These are phyloP conservation scores for Pelvicachromis taeniatus DNA, from an alignment of 2,113 vertebrate genomes.

Conservation along the genomic window DNA sequence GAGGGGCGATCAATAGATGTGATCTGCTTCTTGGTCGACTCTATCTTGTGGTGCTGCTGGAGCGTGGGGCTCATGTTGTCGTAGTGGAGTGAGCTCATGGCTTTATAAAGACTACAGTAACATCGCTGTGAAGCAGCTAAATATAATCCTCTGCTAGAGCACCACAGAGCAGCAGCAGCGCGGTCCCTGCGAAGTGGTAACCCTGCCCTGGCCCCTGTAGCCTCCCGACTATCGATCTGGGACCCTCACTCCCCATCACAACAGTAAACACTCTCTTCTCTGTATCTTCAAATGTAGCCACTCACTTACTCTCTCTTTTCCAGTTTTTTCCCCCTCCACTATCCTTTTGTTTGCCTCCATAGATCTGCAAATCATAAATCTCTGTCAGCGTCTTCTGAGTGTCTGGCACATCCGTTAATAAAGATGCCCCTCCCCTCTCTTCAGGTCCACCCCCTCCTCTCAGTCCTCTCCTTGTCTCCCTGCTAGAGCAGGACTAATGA, in stretches of 20 bases:
- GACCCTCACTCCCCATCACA: constrained; percentile 41
- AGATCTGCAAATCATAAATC: constrained; percentile 68
- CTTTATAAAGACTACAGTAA: constrained; percentile 76
- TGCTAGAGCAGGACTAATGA: constrained; percentile 62
- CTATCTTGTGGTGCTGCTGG: constrained; percentile 64
- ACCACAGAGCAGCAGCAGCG: constrained; percentile 49
- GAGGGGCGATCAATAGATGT: constrained; percentile 73
- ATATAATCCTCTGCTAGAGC: constrained; percentile 76
- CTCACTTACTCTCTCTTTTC: constrained; percentile 21
- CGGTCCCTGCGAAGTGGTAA: constrained; percentile 58
- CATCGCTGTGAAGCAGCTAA: constrained; percentile 71
- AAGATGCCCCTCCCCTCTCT: constrained; percentile 44
- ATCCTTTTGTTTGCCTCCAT: constrained; percentile 60
- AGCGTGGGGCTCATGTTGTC: constrained; percentile 71
- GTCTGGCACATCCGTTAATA: constrained; percentile 61
- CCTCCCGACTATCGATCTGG: constrained; percentile 67
- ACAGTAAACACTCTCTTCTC: constrained; percentile 45
- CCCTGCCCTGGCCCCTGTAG: constrained; percentile 59
- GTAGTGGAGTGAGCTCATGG: constrained; percentile 76
- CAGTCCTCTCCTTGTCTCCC: constrained; percentile 21
- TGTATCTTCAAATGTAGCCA: constrained; percentile 29
- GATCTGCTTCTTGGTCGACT: constrained; percentile 71
- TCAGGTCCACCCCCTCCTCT: constrained; percentile 11
- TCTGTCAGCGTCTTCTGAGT: constrained; percentile 64
- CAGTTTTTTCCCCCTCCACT: background rate